Evolutionary conservation across 2,113 vertebrate species (phyloP), one percentile per base, ranked within the genome.

Genomic region (Gasterosteus aculeatus): DNA sequence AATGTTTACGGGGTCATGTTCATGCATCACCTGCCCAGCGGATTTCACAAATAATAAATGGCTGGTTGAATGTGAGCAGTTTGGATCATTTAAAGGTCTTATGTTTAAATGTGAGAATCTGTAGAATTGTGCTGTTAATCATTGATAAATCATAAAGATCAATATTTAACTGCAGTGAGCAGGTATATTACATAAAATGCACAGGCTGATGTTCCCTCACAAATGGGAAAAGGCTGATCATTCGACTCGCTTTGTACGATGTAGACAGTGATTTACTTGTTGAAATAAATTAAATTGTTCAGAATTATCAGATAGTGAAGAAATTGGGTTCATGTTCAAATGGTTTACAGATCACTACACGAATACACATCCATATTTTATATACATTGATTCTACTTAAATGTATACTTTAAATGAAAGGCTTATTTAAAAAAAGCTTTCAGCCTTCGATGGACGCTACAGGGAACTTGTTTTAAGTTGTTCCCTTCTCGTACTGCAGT

Each of bases 201-300:
- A 19, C 4, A 41, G 6, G 51, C 29, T 2, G 68, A 69, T 12
- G 76, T 81, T 85, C 35, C 41, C 46, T 56, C 57, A 10, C 38
- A 64, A 41, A 53, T 35, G 56, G n/a, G 69, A 35, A 53, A 56
- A 10, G 51, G 33, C 69, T 8, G 54, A 64, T 84, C 57, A 56
- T 70, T 72, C 3, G n/a, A 76, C 56, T 80, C 72, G 70, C 90
- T 91, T 87, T 90, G 76, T 91, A 90, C 53, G n/a, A 85, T 88
- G 69, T 91, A 85, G 79, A 80, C 58, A 41, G 67, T 84, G 26
- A 83, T 87, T 47, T 69, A 78, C 80, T 81, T 72, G 83, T 89
- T 92, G 83, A 85, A 26, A 89, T 91, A 92, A 93, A 90, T 62
- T n/a, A 31, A 49, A 70, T 81, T 89, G 46, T 88, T 85, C 59